Evolutionary conservation across 2,888 invertebrate genomes (phyloP).

Genomic region (Dasysyrphus albostriatus): DNA sequence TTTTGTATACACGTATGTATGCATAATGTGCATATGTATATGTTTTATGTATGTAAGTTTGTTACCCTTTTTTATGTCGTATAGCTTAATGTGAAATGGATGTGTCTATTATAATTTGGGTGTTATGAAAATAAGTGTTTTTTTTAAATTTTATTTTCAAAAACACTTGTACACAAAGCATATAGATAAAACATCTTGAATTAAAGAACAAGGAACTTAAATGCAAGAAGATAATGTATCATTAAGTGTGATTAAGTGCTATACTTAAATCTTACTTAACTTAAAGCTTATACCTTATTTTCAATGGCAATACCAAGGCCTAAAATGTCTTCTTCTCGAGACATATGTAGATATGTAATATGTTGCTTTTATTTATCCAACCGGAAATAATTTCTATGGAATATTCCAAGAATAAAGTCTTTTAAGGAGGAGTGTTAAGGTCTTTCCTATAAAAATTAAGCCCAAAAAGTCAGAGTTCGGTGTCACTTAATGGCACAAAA

Average conservation of each 20-base stretch:
- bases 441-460: too few relatives aligned
- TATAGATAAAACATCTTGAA: neutral
- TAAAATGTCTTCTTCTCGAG: neutral
- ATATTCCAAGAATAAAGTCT: too few relatives aligned
- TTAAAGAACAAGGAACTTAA: neutral
- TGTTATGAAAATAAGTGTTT: conserved; percentile 3
- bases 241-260: conserved; percentile 33
- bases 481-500: too few relatives aligned
- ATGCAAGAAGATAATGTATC: conserved; percentile 1
- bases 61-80: neutral
- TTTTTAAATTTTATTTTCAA: neutral
- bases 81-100: conserved; percentile 10
- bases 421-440: too few relatives aligned
- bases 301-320: neutral
- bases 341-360: neutral
- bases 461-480: too few relatives aligned
- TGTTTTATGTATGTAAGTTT: neutral
- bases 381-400: too few relatives aligned
- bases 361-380: too few relatives aligned
- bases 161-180: neutral
- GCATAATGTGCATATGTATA: neutral
- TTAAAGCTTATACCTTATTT: neutral
- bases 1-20: too few relatives aligned
- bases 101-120: conserved; percentile 34
- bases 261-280: conserved; percentile 7